Evolutionary conservation across 2,113 vertebrate genomes (phyloP).

Genomic region (Oryctolagus cuniculus): DNA sequence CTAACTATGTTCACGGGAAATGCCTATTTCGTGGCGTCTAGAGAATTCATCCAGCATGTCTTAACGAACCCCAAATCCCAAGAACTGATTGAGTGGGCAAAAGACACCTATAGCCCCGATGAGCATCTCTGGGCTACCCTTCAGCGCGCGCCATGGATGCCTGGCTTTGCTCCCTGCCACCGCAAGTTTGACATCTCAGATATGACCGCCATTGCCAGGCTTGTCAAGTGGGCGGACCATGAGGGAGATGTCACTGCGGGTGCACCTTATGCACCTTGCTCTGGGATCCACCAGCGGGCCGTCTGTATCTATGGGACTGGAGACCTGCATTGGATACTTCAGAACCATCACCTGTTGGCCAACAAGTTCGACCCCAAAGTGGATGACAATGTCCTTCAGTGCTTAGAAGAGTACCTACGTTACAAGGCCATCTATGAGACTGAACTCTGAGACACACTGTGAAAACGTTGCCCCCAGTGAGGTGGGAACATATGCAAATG

Average conservation of each 20-base stretch:
- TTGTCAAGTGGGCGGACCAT: constrained; percentile 91
- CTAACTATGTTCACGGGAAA: constrained; percentile 92
- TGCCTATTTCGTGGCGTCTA: constrained; percentile 91
- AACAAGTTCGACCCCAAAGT: constrained; percentile 95
- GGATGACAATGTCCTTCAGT: constrained; percentile 91
- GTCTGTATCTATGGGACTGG: constrained; percentile 93
- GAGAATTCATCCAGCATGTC: constrained; percentile 91
- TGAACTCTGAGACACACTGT: constrained; percentile 67
- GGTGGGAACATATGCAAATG: background rate
- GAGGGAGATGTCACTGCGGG: constrained; percentile 90
- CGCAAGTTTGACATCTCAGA: constrained; percentile 92
- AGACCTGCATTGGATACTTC: constrained; percentile 92
- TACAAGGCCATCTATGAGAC: constrained; percentile 87
- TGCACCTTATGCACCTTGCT: constrained; percentile 92
- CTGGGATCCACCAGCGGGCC: constrained; percentile 87
- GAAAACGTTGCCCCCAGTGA: background rate
- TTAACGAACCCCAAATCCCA: constrained; percentile 83
- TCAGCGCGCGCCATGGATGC: constrained; percentile 90
- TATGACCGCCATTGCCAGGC: constrained; percentile 91
- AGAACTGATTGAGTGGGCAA: constrained; percentile 92
- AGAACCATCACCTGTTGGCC: constrained; percentile 93
- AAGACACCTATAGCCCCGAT: constrained; percentile 96
- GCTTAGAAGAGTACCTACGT: constrained; percentile 92
- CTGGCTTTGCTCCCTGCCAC: constrained; percentile 87
- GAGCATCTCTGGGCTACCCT: constrained; percentile 97